These are phyloP conservation scores for Macquaria australasica DNA, from an alignment of 2,113 vertebrate genomes.

Conservation along the genomic window DNA sequence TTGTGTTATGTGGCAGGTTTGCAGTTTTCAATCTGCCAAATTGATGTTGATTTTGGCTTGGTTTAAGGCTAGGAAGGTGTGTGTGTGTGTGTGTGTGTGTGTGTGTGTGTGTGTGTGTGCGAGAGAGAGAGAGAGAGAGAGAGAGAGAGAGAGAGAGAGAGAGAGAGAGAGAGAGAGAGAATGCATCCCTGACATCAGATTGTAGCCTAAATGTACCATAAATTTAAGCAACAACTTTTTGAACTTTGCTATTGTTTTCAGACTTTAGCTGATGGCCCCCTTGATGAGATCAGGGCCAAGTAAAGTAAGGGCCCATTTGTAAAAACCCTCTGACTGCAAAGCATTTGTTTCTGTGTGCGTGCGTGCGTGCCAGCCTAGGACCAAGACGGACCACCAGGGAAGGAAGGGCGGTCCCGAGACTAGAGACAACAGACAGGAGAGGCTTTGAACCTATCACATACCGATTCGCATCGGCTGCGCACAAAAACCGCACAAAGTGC, in stretches of 20 bases:
- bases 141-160: background rate
- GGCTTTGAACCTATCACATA: conserved; percentile 63
- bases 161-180: background rate
- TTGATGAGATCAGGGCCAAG: conserved; percentile 38
- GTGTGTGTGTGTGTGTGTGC: too few species aligned
- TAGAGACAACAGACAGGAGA: conserved; percentile 48
- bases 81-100: conserved; percentile 1
- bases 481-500: background rate
- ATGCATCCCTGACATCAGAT: conserved; percentile 50
- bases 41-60: conserved; percentile 50
- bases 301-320: conserved; percentile 44
- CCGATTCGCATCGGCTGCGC: conserved; percentile 30
- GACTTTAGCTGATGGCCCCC: conserved; percentile 19
- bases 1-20: conserved; percentile 34
- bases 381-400: conserved; percentile 74
- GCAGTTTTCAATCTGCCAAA: conserved; percentile 59
- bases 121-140: background rate
- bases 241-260: conserved; percentile 47
- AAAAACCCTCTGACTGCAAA: conserved; percentile 17
- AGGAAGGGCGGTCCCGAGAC: conserved; percentile 54
- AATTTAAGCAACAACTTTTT: conserved; percentile 43
- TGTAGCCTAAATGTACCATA: conserved; percentile 37
- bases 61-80: background rate
- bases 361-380: conserved; percentile 29
- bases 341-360: conserved; percentile 22